Evolutionary conservation across 2,888 invertebrate genomes (phyloP), one percentile per base, ranked within the genome.

Genomic region (Clitarchus hookeri): DNA sequence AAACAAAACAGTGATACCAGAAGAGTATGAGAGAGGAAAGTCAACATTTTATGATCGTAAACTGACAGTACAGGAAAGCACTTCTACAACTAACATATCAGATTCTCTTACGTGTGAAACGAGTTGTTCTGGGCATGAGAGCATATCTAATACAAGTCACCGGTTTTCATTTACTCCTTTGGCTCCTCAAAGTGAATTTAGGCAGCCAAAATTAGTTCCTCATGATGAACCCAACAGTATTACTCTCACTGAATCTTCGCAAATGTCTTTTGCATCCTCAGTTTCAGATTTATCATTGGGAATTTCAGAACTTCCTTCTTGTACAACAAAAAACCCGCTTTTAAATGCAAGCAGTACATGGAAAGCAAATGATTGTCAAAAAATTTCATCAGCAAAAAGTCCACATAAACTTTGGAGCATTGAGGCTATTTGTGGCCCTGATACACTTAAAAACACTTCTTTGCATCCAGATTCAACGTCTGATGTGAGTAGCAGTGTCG

Each of bases 331-430:
- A 19, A 65, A 9, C 6, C n/a, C n/a, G 23, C 8, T 19, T 53
- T 65, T 65, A 9, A 19, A 19, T 65, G 19, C 19, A 65, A 23
- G n/a, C 65, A 65, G n/a, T n/a, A 9, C 65, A 0, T 27, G 6
- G 11, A 84, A 44, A 44, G n/a, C 12, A n/a, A 84, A 79, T n/a
- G 36, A 48, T 1, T 54, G 16, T 44, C 25, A 23, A 77, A 86
- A 86, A 78, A 78, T 85, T 78, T 53, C 86, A 25, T 44, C 84
- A 6, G 77, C 53, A 6, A 87, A 87, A 85, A 80, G 84, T 48
- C 84, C 86, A 88, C 85, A 86, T 48, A 83, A 90, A 87, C 86
- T 90, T n/a, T 90, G 90, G 90, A 89, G 89, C 85, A 90, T 90
- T 79, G 90, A 90, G 84, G 88, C 89, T 11, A 90, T 90, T 84